These are phyloP conservation scores for Myopa testacea DNA, from an alignment of 2,888 invertebrate genomes.

Conservation along the genomic window DNA sequence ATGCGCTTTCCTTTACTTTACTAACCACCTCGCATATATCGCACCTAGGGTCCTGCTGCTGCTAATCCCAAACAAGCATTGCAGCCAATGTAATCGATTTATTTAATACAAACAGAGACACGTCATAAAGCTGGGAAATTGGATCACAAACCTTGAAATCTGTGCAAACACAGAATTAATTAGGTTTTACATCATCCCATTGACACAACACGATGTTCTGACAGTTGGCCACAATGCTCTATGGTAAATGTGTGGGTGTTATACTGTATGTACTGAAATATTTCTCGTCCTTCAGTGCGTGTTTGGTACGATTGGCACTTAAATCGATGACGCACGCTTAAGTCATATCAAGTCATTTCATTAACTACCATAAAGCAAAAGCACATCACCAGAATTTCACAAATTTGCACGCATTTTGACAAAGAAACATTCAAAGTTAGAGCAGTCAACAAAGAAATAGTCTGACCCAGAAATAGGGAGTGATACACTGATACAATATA, in stretches of 20 bases:
- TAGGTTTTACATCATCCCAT: conserved; percentile 51
- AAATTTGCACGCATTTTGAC: background rate
- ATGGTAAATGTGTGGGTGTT: background rate
- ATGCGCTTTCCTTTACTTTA: background rate
- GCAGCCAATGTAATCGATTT: conserved; percentile 27
- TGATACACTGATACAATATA: no score
- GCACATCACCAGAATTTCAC: conserved; percentile 3
- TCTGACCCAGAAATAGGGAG: no score
- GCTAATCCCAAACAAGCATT: conserved; percentile 36
- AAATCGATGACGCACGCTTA: background rate
- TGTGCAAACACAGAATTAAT: conserved; percentile 61
- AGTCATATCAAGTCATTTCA: background rate
- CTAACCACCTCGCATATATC: background rate
- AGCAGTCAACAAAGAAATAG: no score
- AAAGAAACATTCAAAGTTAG: no score
- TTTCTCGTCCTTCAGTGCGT: background rate
- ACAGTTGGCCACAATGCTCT: conserved; percentile 26
- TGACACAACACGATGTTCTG: conserved; percentile 5
- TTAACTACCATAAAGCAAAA: conserved; percentile 13
- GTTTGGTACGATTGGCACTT: conserved; percentile 18
- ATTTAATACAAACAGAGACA: conserved; percentile 31
- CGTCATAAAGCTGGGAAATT: conserved; percentile 32
- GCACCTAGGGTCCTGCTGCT: background rate
- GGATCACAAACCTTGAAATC: conserved; percentile 50
- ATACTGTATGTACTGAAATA: background rate